These are phyloP conservation scores for Trissolcus basalis DNA, from an alignment of 1,140 invertebrate genomes.

Conservation along the genomic window DNA sequence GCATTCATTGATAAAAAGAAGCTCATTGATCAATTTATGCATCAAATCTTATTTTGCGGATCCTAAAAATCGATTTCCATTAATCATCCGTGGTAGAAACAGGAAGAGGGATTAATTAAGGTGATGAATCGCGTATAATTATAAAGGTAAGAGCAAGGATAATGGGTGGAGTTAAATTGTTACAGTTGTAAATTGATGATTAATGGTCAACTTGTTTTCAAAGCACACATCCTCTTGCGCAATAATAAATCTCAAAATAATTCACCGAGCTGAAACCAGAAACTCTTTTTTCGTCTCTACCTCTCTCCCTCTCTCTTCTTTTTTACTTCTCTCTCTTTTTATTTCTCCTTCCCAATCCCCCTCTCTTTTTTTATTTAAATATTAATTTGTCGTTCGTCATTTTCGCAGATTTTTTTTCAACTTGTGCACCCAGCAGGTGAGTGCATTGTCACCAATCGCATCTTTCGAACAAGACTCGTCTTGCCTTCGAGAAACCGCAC, in stretches of 20 bases:
- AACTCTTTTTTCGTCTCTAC: no score
- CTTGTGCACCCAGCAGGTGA: slow-evolving; percentile 43
- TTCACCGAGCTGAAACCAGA: no score
- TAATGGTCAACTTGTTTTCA: no score
- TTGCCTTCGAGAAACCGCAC: slow-evolving; percentile 51
- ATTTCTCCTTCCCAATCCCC: no score
- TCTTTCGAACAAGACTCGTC: slow-evolving; percentile 48
- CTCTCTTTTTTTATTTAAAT: not conserved
- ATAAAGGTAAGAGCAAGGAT: slow-evolving; percentile 1
- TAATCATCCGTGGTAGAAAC: slow-evolving; percentile 5
- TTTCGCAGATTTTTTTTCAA: slow-evolving; percentile 31
- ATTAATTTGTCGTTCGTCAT: slow-evolving; percentile 14
- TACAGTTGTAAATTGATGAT: no score
- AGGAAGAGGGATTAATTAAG: slow-evolving; percentile 5
- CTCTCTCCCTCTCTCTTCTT: no score
- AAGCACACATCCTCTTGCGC: no score
- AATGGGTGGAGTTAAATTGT: not conserved
- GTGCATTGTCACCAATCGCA: slow-evolving; percentile 55
- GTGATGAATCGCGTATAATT: slow-evolving; percentile 8
- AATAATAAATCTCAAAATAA: no score
- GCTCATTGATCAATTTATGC: slow-evolving; percentile 42
- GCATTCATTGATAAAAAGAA: slow-evolving; percentile 46
- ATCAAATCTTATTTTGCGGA: slow-evolving; percentile 16
- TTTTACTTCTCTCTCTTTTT: no score
- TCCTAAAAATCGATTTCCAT: slow-evolving; percentile 32